phyloP scores from a whole-genome alignment of 64 coral and sea anemone genomes.

The Montipora capricornis region DNA sequence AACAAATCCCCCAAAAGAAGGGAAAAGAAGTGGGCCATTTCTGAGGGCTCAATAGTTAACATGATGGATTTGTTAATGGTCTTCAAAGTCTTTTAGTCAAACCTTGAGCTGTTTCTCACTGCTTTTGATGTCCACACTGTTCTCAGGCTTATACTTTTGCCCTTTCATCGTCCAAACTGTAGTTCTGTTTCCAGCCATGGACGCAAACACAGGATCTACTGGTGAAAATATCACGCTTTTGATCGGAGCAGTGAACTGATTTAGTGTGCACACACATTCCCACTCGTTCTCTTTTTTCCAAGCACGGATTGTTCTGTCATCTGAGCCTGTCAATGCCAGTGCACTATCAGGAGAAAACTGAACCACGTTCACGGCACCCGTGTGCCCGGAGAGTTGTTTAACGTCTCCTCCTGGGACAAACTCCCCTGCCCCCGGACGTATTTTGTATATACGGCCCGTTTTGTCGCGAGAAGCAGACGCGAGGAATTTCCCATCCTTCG shows the following conservation, averaged over 20 bases:
- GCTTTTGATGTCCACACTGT: slow-evolving; percentile 15
- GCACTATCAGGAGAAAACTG: slow-evolving; percentile 71
- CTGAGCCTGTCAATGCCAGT: slow-evolving; percentile 66
- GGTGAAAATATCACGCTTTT: slow-evolving; percentile 66
- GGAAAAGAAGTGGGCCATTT: no score
- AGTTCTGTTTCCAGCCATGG: slow-evolving; percentile 58
- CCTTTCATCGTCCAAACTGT: slow-evolving; percentile 69
- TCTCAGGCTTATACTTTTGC: not conserved
- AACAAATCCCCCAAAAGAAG: no score
- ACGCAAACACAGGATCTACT: slow-evolving; percentile 59
- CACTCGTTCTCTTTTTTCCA: slow-evolving; percentile 64
- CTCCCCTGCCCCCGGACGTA: slow-evolving; percentile 53
- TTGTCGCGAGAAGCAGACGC: slow-evolving; percentile 54
- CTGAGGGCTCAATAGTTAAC: no score
- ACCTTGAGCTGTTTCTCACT: slow-evolving; percentile 1
- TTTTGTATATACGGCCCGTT: slow-evolving; percentile 56
- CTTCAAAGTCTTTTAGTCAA: not conserved
- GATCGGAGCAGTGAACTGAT: slow-evolving; percentile 19
- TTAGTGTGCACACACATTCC: slow-evolving; percentile 32
- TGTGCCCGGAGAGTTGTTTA: slow-evolving; percentile 64
- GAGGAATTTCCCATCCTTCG: slow-evolving; percentile 54
- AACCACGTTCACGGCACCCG: slow-evolving; percentile 59
- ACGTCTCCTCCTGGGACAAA: slow-evolving; percentile 81
- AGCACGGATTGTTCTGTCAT: slow-evolving; percentile 70
- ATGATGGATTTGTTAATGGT: not conserved